Evolutionary conservation across 2,797 vertebrate species (phyloP), one percentile per base, ranked within the genome.

Genomic region (Monodelphis domestica): DNA sequence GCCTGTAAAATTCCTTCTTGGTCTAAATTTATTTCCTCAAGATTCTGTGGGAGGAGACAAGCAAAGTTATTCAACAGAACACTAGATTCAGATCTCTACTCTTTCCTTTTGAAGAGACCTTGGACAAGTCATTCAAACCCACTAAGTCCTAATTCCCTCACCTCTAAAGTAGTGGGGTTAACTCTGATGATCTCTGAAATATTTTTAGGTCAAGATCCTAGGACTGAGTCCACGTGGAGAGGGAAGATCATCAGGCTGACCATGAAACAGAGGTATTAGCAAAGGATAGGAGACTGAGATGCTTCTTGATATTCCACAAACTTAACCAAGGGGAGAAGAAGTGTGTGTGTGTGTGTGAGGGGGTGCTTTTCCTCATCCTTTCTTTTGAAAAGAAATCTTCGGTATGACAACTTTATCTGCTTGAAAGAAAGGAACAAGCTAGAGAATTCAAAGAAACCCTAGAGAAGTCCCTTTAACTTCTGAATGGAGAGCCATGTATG

Each of bases 211-310:
- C 63, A 78, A 10, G 63, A 45, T 15, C 12, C 7, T 78, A 78
- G n/a, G 63, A 70, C 7, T 38, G 5, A 78, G n/a, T 70, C 6
- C n/a, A 45, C 33, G 59, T 59, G 70, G 24, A 78, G 45, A 2
- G 30, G 53, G 55, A 45, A 88, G 53, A 38, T 15, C 90, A 14
- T 88, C 78, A 38, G 45, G 51, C 51, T 59, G n/a, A 53, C 59
- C 29, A 53, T 78, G 78, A 91, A 89, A 28, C 38, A 30, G 92
- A 94, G 88, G 50, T 78, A 89, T 54, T 30, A 91, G 55, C 89
- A 87, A n/a, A 55, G n/a, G n/a, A 29, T n/a, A 21, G n/a, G 63
- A 45, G 63, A 45, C 3, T 63, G 12, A 78, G 7, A 45, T 78
- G 38, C n/a, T 78, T n/a, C n/a, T 29, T 78, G 63, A 78, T 17